A percentile compares a stretch with the other conserved stretches of the same genome.
phyloP scores from a whole-genome alignment of 2,888 invertebrate species.

The Erebia epiphron region DNA sequence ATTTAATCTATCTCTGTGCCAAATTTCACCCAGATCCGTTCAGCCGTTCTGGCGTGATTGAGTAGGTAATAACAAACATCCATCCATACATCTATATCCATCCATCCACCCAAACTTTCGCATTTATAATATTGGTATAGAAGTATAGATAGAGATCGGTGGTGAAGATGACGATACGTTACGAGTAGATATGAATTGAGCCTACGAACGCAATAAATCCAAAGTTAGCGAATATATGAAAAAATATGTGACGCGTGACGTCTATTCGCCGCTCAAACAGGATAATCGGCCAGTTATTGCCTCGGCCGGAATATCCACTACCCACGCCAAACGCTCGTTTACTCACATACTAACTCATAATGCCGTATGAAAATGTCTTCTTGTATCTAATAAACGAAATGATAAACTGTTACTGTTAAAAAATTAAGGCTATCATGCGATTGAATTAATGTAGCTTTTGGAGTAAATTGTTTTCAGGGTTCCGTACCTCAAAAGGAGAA shows the following conservation, averaged over 20 bases:
- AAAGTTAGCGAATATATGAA: constrained; percentile 57
- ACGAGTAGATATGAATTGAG: constrained; percentile 8
- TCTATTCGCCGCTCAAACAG: constrained; percentile 70
- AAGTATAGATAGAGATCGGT: background rate
- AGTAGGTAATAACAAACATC: too few relatives aligned
- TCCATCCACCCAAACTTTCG: too few relatives aligned
- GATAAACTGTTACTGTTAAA: constrained; percentile 17
- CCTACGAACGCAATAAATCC: constrained; percentile 28
- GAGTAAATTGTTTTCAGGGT: background rate
- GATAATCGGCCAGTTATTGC: constrained; percentile 77
- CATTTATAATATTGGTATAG: background rate
- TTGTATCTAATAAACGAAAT: constrained; percentile 8
- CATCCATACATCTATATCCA: too few relatives aligned
- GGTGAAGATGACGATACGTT: background rate
- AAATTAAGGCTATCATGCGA: constrained; percentile 17
- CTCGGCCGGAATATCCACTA: constrained; percentile 72
- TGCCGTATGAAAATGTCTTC: constrained; percentile 28
- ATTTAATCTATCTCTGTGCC: too few relatives aligned
- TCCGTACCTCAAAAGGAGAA: too few relatives aligned
- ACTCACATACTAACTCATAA: constrained; percentile 53
- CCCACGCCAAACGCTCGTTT: constrained; percentile 79
- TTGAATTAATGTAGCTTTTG: background rate
- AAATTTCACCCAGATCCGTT: too few relatives aligned
- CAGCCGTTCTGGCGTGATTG: too few relatives aligned
- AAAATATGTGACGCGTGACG: constrained; percentile 66